phyloP scores from a whole-genome alignment of 2,797 vertebrate genomes.

The Percopsis omiscomaycus region DNA sequence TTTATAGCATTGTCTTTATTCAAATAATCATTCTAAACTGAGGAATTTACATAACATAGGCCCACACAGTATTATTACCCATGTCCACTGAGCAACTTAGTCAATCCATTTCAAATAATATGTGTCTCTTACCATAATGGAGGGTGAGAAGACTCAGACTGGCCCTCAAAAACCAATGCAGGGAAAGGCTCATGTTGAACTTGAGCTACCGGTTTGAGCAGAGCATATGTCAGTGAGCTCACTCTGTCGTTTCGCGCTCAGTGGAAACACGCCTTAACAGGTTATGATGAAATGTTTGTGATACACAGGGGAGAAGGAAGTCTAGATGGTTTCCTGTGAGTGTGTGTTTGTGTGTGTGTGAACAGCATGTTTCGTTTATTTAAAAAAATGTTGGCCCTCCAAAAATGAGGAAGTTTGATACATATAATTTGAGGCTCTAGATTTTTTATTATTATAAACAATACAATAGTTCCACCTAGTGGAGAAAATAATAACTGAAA shows the following conservation, averaged over 20 bases:
- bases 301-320: slow-evolving; percentile 46
- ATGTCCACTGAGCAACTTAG: neutral
- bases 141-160: slow-evolving; percentile 38
- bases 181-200: slow-evolving; percentile 52
- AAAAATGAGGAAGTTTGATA: no score
- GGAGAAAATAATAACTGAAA: slow-evolving; percentile 17
- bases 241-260: neutral
- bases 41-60: no score
- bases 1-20: no score
- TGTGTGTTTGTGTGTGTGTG: neutral
- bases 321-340: slow-evolving; percentile 28
- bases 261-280: neutral
- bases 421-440: neutral
- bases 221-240: neutral
- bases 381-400: no score
- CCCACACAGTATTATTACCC: neutral
- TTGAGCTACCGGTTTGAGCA: neutral
- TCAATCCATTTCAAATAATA: neutral
- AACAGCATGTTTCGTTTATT: neutral
- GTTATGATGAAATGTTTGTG: neutral
- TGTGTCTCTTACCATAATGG: slow-evolving; percentile 56
- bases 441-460: neutral
- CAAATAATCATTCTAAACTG: no score
- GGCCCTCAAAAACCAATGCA: slow-evolving; percentile 17
- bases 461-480: slow-evolving; percentile 35